Evolutionary conservation across 2,888 invertebrate species (phyloP), one percentile per base, ranked within the genome.

Genomic region (Geotrupes spiniger): DNA sequence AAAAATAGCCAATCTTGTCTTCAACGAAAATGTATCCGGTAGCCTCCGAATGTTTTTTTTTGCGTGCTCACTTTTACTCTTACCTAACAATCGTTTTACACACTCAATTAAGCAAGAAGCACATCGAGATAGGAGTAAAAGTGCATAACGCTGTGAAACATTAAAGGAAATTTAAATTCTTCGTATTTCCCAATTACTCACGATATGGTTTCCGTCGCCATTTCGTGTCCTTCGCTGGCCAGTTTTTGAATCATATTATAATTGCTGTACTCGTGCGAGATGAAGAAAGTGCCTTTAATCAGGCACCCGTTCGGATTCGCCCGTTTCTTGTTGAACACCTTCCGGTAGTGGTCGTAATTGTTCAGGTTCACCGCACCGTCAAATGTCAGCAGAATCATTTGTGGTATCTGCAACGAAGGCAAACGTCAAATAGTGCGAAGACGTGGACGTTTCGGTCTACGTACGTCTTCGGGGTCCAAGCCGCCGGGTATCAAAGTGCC

Each of bases 321-420:
- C 57, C 89, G 78, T 67, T 86, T 85, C 51, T 81, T 82, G 65
- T 83, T 82, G 71, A 94, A 90, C 45, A 94, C 89, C 74, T 88
- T 88, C 70, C 82, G 84, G 75, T 94, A 94, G 64, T 87, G 83
- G 53, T 91, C 88, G 71, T 83, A 92, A 74, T 94, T 95, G 71
- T 93, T 92, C 65, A 91, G 79, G 75, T 95, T 95, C 59, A 94
- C 83, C 15, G 93, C 94, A 42, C 94, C 95, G 70, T 94, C 94
- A 70, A 95, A 93, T 29, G 94, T 93, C 63, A 95, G 73, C 66
- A 94, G 73, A 62, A 95, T 89, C 82, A 95, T 92, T 80, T 95
- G 94, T 4, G 94, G 94, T 28, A 89, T 87, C 91, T 93, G 76
- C 77, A 60, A 53, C 14, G 11, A 29, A 37, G 31, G 38, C 43